Evolutionary conservation across 2,113 vertebrate species (phyloP).

Genomic region (Rhinolophus sinicus): DNA sequence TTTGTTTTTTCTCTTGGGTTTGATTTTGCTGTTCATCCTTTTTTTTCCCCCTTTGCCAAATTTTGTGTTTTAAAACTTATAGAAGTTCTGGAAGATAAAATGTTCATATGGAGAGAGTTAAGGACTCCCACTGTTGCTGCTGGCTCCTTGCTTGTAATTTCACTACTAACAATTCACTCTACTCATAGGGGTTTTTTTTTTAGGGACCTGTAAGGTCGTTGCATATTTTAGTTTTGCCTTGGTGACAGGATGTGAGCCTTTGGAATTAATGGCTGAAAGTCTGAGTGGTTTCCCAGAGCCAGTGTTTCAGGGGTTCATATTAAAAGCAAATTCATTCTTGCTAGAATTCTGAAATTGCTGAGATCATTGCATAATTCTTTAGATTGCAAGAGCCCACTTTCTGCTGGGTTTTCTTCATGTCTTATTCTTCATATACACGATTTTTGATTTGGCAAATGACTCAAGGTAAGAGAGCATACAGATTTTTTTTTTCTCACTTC

Average conservation of each 20-base stretch:
- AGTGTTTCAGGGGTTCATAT: not conserved
- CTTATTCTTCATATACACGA: not conserved
- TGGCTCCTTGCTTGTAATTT: too few relatives aligned
- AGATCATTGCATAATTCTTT: not conserved
- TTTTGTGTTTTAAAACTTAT: not conserved
- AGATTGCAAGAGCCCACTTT: not conserved
- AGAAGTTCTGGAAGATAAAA: not conserved
- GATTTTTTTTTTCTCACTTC: not conserved
- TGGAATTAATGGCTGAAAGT: not conserved
- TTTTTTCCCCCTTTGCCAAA: not conserved
- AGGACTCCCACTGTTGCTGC: not conserved
- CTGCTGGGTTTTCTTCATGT: not conserved
- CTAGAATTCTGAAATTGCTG: not conserved
- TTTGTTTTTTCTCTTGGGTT: not conserved
- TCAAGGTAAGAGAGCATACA: not conserved
- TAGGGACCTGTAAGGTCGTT: not conserved
- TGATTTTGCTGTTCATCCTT: not conserved
- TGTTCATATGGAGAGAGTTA: not conserved
- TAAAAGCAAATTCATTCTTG: not conserved
- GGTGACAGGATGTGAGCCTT: not conserved
- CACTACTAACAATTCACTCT: not conserved
- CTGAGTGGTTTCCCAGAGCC: fast-evolving
- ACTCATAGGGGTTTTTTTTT: not conserved
- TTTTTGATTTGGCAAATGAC: not conserved
- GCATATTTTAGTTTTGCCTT: not conserved